Base-by-base conservation (phyloP, 2,113 vertebrate species). In the Eira barbara region DNA sequence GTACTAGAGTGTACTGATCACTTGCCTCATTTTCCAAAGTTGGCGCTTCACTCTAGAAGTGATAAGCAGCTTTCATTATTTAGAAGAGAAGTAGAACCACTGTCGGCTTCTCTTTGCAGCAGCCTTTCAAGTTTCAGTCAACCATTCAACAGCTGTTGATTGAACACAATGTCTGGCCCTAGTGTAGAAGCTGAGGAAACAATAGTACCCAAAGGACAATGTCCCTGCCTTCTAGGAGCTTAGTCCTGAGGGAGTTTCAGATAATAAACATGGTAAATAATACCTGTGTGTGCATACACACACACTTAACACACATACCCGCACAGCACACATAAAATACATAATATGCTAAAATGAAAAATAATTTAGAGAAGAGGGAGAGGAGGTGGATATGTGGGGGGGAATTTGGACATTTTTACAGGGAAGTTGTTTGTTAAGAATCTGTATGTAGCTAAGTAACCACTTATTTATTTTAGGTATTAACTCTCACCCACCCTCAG, bases 381-480 rank as follows among this genome's bases (percentile, higher is more conserved):
- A 81, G 20, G n/a, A 25, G 14, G n/a, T 52, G 25, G 21, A 20
- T 10, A 27, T 42, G 21, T 14, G n/a, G 31, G 12, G n/a, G 20
- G 15, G 39, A 29, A 52, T 11, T 5, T 95, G 61, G 42, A 78
- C 11, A 61, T 90, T 86, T 92, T 67, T 80, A 89, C 13, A 47
- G 36, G 42, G 69, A 61, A 25, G 45, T 29, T 47, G 49, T 83
- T 57, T 63, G 57, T 69, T 92, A 76, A 85, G 97, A 93, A 61
- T 52, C 27, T 90, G 4, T 67, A 39, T 85, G 34, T 31, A 74
- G 21, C 39, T 61, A 90, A 76, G 55, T 74, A 67, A 94, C 47
- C 57, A 76, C n/a, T 85, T 89, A 34, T 73, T 74, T 67, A 57
- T 69, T 93, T 95, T 47, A 73, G 29, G 91, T 92, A 57, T 71